Conservation (phyloP, 2,888 invertebrate genomes). For the Platycheirus albimanus region DNA sequence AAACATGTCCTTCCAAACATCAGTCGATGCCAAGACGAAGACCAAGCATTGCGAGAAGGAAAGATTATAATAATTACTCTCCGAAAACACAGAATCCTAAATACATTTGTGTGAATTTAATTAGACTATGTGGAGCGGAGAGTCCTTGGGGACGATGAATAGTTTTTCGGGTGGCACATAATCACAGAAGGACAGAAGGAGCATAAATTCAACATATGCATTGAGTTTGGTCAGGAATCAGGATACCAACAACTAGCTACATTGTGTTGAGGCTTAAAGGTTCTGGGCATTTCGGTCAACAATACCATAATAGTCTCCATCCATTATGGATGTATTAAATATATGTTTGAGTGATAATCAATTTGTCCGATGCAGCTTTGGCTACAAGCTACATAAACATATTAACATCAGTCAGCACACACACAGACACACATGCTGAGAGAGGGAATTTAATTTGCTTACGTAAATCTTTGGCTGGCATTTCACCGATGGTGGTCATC, state of each 20-base stretch:
- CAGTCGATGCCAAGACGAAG: neutral
- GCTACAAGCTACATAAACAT: too few species aligned
- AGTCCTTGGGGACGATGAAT: neutral
- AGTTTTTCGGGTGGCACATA: neutral
- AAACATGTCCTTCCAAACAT: neutral
- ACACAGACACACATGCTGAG: neutral
- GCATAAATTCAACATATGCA: conserved; percentile 18
- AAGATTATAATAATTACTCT: conserved; percentile 40
- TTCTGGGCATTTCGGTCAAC: neutral
- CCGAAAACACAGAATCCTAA: conserved; percentile 31
- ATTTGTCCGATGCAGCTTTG: too few species aligned
- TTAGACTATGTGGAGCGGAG: conserved; percentile 36
- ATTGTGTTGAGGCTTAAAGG: conserved; percentile 7
- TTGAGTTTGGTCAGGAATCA: neutral
- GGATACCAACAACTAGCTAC: conserved; percentile 19
- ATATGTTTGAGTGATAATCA: conserved; percentile 1
- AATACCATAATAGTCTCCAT: neutral
- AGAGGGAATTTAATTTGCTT: conserved; percentile 68
- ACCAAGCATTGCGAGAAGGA: neutral
- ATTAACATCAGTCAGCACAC: too few species aligned
- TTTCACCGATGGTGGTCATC: conserved; percentile 33
- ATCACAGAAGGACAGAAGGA: conserved; percentile 1
- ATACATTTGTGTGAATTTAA: conserved; percentile 66
- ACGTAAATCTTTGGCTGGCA: conserved; percentile 31
- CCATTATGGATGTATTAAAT: conserved; percentile 21